phyloP scores from a whole-genome alignment of 2,888 invertebrate genomes.

The Crioceris asparagi region DNA sequence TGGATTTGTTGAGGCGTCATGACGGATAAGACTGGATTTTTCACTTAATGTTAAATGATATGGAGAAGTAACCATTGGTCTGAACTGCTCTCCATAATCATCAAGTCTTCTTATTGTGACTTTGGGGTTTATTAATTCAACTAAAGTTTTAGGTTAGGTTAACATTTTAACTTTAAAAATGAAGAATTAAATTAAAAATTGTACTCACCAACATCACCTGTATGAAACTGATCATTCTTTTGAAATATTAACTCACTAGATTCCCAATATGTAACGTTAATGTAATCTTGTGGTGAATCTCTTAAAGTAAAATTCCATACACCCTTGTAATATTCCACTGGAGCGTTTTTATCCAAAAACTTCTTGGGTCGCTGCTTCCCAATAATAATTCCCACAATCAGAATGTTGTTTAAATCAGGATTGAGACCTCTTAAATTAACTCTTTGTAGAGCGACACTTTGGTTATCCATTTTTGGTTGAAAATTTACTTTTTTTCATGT shows the following conservation, averaged over 20 bases:
- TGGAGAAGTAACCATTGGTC: slow-evolving; percentile 56
- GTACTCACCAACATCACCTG: slow-evolving; percentile 57
- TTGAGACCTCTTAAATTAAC: slow-evolving; percentile 28
- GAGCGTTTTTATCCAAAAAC: slow-evolving; percentile 42
- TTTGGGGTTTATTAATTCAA: slow-evolving; percentile 59
- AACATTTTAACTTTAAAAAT: not conserved
- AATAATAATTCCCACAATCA: slow-evolving; percentile 50
- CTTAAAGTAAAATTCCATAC: slow-evolving; percentile 68
- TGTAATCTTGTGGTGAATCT: slow-evolving; percentile 59
- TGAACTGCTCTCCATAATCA: slow-evolving; percentile 48
- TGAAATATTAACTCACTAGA: slow-evolving; percentile 49
- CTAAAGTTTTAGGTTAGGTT: slow-evolving; percentile 32
- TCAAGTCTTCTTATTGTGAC: slow-evolving; percentile 43
- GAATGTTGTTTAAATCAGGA: slow-evolving; percentile 27
- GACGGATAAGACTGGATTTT: slow-evolving; percentile 48
- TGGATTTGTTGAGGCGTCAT: slow-evolving; percentile 42
- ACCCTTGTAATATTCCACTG: slow-evolving; percentile 49
- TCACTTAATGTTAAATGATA: slow-evolving; percentile 55
- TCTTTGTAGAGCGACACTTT: slow-evolving; percentile 25
- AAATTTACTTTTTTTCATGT: too few relatives aligned
- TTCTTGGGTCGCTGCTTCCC: slow-evolving; percentile 51
- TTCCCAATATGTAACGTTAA: slow-evolving; percentile 71
- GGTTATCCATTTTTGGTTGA: too few relatives aligned
- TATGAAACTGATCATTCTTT: slow-evolving; percentile 51
- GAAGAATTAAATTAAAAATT: not conserved